Evolutionary conservation across 2,113 vertebrate genomes (phyloP).

Genomic region (Macrotis lagotis): DNA sequence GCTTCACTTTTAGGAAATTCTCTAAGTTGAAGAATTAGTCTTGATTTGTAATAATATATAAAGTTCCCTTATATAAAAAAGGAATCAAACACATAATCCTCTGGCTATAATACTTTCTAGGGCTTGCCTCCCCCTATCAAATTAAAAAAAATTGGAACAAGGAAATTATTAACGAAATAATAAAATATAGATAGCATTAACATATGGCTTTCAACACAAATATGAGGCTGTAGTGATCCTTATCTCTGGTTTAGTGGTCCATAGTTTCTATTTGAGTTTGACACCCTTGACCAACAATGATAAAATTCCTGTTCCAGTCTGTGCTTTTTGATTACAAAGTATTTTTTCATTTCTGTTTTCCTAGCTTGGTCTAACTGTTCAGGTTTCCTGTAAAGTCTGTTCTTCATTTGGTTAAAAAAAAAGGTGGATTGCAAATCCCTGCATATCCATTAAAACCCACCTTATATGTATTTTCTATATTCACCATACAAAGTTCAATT

Average conservation of each 20-base stretch:
- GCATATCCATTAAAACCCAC: not conserved
- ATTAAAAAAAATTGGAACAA: not conserved
- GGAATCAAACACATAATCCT: not conserved
- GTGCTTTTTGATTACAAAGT: not conserved
- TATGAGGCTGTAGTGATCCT: not conserved
- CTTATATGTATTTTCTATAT: not conserved
- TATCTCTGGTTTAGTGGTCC: not conserved
- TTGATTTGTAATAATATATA: not conserved
- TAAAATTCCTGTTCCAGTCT: not conserved
- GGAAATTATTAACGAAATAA: not conserved
- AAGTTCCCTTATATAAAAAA: not conserved
- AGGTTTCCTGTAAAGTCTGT: not conserved
- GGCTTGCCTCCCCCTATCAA: too few relatives aligned
- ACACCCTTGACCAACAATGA: not conserved
- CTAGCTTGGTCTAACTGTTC: too few relatives aligned
- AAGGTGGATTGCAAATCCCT: not conserved
- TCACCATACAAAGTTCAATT: not conserved
- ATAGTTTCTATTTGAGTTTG: not conserved
- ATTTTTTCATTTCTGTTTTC: not conserved
- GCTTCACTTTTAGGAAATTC: not conserved
- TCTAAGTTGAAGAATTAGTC: not conserved
- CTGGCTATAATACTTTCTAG: too few relatives aligned
- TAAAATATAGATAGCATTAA: not conserved
- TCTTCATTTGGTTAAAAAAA: not conserved
- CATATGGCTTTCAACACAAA: not conserved